Conservation (phyloP, 1,140 invertebrate genomes). For the Drosophila sproati region DNA sequence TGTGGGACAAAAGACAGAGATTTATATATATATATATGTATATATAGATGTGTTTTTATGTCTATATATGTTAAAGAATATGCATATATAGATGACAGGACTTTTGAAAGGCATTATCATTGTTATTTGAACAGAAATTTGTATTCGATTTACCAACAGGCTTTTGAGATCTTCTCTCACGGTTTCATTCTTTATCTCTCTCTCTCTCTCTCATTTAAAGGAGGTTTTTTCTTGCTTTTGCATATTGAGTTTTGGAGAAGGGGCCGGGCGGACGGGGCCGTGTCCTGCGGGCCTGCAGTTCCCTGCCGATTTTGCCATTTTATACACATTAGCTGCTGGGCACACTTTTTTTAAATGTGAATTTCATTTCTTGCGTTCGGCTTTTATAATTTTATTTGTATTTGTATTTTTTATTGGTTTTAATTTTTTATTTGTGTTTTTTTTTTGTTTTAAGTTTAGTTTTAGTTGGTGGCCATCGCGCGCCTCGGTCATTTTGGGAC, state of each 20-base stretch:
- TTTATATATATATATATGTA: slow-evolving; percentile 16
- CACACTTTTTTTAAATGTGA: slow-evolving; percentile 57
- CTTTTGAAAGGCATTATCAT: slow-evolving; percentile 54
- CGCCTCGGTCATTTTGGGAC: slow-evolving; percentile 84
- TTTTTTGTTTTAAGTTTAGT: slow-evolving; percentile 74
- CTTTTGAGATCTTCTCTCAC: slow-evolving; percentile 27
- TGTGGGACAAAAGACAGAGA: slow-evolving; percentile 50
- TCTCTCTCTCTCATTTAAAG: slow-evolving; percentile 32
- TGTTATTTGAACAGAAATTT: slow-evolving; percentile 51
- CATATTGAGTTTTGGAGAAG: slow-evolving; percentile 29
- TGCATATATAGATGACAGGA: slow-evolving; percentile 48
- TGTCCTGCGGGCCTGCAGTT: slow-evolving; percentile 32
- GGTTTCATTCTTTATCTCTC: slow-evolving; percentile 6
- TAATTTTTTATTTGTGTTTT: slow-evolving; percentile 45
- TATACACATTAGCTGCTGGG: slow-evolving; percentile 46
- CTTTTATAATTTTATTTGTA: slow-evolving; percentile 46
- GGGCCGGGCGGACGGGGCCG: background rate
- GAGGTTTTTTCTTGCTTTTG: slow-evolving; percentile 28
- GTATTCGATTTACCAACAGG: slow-evolving; percentile 48
- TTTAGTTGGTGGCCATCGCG: slow-evolving; percentile 84
- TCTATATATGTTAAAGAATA: slow-evolving; percentile 26
- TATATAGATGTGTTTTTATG: background rate
- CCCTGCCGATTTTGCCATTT: slow-evolving; percentile 41
- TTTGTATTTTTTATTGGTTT: slow-evolving; percentile 27
- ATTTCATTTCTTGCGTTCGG: slow-evolving; percentile 57